Conservation (phyloP, 2,797 vertebrate genomes). For the Myiotriccus ornatus region DNA sequence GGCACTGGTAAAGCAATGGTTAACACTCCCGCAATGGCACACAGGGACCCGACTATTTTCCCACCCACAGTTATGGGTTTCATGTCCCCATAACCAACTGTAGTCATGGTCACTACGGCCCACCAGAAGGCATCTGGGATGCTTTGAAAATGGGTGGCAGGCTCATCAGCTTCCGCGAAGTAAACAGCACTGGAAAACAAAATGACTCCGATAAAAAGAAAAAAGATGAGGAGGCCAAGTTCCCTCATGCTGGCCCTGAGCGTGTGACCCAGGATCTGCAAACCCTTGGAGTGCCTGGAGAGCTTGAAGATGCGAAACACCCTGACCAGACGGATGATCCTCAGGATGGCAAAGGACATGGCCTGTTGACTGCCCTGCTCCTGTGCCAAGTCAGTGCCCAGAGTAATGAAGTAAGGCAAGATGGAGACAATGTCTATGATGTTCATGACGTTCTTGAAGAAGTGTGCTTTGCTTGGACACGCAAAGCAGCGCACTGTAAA, state of each 20-base stretch:
- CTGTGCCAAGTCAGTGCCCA: slow-evolving; percentile 95
- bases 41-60: slow-evolving; percentile 97
- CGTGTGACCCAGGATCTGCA: slow-evolving; percentile 98
- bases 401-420: slow-evolving; percentile 99
- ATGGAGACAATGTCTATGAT: slow-evolving; percentile 98
- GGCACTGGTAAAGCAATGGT: slow-evolving; percentile 98
- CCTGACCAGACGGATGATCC: slow-evolving; percentile 95
- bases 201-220: slow-evolving; percentile 97
- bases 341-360: slow-evolving; percentile 97
- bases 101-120: slow-evolving; percentile 99
- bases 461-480: slow-evolving; percentile 91
- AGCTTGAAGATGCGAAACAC: slow-evolving; percentile 99
- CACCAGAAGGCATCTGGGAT: slow-evolving; percentile 99
- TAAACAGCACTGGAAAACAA: slow-evolving; percentile 98
- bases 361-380: slow-evolving; percentile 87
- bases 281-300: slow-evolving; percentile 95
- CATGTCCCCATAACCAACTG: slow-evolving; percentile 99
- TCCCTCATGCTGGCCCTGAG: slow-evolving; percentile 97
- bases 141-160: slow-evolving; percentile 95
- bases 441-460: slow-evolving; percentile 99
- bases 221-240: slow-evolving; percentile 96
- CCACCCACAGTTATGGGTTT: slow-evolving; percentile 98
- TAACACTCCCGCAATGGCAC: slow-evolving; percentile 96
- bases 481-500: slow-evolving; percentile 96
- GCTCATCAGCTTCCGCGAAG: slow-evolving; percentile 96